Percentiles rank a stretch among this genome's conserved stretches.
phyloP scores from a whole-genome alignment of 2,888 invertebrate species.

The Coelopa pilipes region DNA sequence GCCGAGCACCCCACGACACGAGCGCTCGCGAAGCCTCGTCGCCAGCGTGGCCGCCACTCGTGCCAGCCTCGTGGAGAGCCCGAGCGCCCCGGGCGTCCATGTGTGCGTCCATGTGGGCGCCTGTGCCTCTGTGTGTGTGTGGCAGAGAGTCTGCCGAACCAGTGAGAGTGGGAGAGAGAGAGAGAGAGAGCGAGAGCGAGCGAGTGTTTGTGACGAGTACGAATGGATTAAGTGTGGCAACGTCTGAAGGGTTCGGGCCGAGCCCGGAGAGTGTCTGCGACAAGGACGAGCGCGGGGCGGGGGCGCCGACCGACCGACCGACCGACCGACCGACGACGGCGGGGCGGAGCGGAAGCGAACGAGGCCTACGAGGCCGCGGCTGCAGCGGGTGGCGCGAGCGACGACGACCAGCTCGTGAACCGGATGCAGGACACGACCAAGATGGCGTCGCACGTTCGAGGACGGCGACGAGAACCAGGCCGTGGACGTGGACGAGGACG shows the following conservation, averaged over 20 bases:
- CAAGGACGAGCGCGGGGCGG: too few species aligned
- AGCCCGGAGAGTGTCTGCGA: too few species aligned
- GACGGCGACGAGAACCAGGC: not conserved
- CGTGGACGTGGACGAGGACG: not conserved
- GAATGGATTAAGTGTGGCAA: conserved; percentile 30
- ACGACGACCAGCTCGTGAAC: not conserved
- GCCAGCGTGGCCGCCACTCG: too few species aligned
- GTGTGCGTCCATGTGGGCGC: too few species aligned
- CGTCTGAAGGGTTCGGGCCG: conserved; percentile 1
- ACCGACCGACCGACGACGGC: too few species aligned
- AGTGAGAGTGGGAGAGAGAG: too few species aligned
- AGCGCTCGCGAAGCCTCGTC: conserved; percentile 24
- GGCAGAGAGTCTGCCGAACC: not conserved
- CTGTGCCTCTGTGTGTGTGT: not conserved
- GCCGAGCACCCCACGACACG: too few species aligned
- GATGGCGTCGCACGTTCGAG: not conserved
- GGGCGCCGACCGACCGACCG: too few species aligned
- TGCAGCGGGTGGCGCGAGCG: not conserved
- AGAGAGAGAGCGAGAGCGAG: too few species aligned
- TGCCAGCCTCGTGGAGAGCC: too few species aligned
- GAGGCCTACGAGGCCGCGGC: not conserved
- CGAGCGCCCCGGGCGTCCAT: too few species aligned
- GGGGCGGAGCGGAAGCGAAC: not conserved
- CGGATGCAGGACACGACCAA: not conserved
- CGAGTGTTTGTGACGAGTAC: not conserved